Evolutionary conservation across 2,888 invertebrate genomes (phyloP).

Genomic region (Drosophila kambysellisi): DNA sequence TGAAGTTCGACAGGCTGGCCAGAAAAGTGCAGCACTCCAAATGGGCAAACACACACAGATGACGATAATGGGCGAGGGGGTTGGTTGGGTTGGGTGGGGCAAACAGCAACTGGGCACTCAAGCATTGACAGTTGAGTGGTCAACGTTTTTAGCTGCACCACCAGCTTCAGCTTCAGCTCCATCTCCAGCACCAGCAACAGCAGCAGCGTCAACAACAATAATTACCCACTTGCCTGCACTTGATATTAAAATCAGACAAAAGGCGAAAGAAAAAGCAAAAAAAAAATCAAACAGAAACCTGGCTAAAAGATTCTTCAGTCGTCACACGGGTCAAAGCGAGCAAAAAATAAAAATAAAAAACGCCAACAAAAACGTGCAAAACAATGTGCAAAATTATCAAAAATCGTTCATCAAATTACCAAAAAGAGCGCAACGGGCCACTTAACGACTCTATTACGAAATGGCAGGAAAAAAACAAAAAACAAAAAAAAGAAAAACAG

Average conservation of each 20-base stretch:
- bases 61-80: slow-evolving; percentile 1
- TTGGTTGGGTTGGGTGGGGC: slow-evolving; percentile 32
- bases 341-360: slow-evolving; percentile 12
- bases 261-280: slow-evolving; percentile 45
- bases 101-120: slow-evolving; percentile 69
- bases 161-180: slow-evolving; percentile 32
- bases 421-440: slow-evolving; percentile 80
- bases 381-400: slow-evolving; percentile 81
- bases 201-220: slow-evolving; percentile 74
- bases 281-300: slow-evolving; percentile 1
- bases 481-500: background rate
- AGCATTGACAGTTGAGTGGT: slow-evolving; percentile 81
- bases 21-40: slow-evolving; percentile 80
- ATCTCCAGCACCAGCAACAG: slow-evolving; percentile 35
- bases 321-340: slow-evolving; percentile 39
- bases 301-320: slow-evolving; percentile 34
- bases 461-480: slow-evolving; percentile 63
- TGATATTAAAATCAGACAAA: slow-evolving; percentile 82
- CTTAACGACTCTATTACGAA: slow-evolving; percentile 82
- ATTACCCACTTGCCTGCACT: slow-evolving; percentile 81
- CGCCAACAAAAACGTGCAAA: slow-evolving; percentile 69
- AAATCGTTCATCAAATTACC: slow-evolving; percentile 82
- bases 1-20: slow-evolving; percentile 78
- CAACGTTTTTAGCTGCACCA: slow-evolving; percentile 76
- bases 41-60: slow-evolving; percentile 62